Percentiles rank a stretch among this genome's conserved stretches.
These are phyloP conservation scores for Gymnothorax reevesii DNA, from an alignment of 2,797 vertebrate species.

Conservation along the genomic window DNA sequence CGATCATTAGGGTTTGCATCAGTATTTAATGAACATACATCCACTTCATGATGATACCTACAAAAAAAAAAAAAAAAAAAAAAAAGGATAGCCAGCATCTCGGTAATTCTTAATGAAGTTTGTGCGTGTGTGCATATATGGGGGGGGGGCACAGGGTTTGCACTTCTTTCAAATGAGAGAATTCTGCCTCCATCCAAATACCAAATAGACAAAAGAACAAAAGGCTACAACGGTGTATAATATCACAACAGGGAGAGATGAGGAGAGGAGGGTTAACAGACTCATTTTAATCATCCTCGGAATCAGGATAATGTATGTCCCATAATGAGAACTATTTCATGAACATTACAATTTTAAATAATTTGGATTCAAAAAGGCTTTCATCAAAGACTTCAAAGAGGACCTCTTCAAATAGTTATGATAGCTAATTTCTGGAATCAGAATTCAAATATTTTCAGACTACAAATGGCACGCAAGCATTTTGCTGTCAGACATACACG, in stretches of 20 bases:
- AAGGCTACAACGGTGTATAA: no score
- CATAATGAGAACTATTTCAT: no score
- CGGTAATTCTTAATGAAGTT: neutral
- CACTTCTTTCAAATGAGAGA: neutral
- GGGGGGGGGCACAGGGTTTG: no score
- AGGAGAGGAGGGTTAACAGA: no score
- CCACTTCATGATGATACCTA: neutral
- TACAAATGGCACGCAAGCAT: neutral
- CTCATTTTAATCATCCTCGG: no score
- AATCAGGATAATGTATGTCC: no score
- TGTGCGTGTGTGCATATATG: neutral
- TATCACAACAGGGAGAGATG: no score
- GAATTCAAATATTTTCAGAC: neutral
- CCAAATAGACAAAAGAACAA: no score
- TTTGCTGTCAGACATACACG: neutral
- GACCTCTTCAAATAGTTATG: no score
- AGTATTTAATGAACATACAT: neutral
- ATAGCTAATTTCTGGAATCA: neutral
- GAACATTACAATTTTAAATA: no score
- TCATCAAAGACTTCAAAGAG: no score
- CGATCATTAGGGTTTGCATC: neutral
- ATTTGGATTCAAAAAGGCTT: no score
- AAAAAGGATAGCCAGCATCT: neutral
- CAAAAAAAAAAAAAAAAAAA: neutral
- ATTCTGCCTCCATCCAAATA: neutral